Base-by-base conservation (phyloP, 2,888 invertebrate species). In the Tetranychus truncatus region DNA sequence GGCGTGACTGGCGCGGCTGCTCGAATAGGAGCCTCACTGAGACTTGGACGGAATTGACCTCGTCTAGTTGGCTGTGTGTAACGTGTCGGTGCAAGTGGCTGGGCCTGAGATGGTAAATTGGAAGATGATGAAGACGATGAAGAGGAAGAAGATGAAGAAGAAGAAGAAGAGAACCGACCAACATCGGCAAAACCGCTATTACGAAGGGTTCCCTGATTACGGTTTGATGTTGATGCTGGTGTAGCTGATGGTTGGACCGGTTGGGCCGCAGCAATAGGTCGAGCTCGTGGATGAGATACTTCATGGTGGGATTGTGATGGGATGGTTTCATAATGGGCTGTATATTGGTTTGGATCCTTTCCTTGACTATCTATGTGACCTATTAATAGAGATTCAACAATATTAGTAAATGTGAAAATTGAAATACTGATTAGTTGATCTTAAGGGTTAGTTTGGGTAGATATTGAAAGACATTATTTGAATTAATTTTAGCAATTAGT, bases 301-400 rank as follows among this genome's bases (percentile, higher is more conserved):
- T 55, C 6, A 55, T 15, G 55, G 15, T 15, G 55, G 15, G 21
- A 44, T 45, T 18, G 46, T 67, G 66, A 45, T 11, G 71, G 69
- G 67, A 21, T 24, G 8, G 69, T 55, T 15, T 55, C 55, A 55
- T 55, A 69, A 69, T 20, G 21, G 11, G 72, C 21, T 11, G 34
- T n/a, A 20, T 21, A 73, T 21, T 73, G 20, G 18, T 45, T 55
- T 9, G 73, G 73, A 11, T 74, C 72, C 44, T 72, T 46, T 7
- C 72, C 72, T 74, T 72, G 46, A 46, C 73, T 74, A 21, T 77
- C 77, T 20, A 77, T 77, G 20, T 46, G 45, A 21, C 72, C 72
- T 72, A 7, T 15, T 55, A 15, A 55, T 55, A 55, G 34, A 34
- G 34, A 34, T 34, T 34, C 3, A 34, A 34, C 5, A 34, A 34